phyloP scores from a whole-genome alignment of 2,113 vertebrate species.

The Puma concolor region DNA sequence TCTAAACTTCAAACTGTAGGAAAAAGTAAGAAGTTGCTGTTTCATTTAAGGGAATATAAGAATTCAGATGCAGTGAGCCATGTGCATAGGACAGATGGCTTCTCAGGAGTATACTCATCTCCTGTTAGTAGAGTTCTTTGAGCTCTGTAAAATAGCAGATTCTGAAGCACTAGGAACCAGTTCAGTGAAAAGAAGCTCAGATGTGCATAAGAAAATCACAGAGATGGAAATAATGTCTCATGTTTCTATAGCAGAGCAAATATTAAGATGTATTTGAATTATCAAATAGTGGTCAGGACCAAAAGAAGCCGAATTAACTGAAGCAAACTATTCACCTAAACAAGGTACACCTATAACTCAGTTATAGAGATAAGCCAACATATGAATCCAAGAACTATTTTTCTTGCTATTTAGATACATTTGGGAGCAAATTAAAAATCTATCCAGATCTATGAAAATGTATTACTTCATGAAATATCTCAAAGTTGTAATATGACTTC shows the following conservation, averaged over 20 bases:
- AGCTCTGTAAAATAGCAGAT: neutral
- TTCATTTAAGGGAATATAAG: neutral
- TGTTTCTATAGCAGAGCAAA: neutral
- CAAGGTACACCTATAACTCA: neutral
- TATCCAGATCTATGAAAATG: neutral
- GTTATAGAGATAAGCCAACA: neutral
- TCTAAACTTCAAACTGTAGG: neutral
- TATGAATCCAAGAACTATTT: neutral
- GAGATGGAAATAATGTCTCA: neutral
- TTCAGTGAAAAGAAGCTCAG: neutral
- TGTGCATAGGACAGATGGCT: neutral
- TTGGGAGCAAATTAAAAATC: neutral
- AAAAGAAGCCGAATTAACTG: neutral
- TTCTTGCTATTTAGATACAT: neutral
- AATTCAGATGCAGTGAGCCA: neutral
- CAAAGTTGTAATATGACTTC: neutral
- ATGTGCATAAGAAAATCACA: neutral
- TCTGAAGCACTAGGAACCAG: neutral
- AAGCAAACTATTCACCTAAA: neutral
- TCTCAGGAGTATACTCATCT: neutral
- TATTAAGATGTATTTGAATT: neutral
- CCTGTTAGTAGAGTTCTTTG: neutral
- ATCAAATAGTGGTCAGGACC: neutral
- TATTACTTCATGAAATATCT: neutral
- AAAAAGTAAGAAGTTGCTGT: neutral